Base-by-base conservation (phyloP, 2,888 invertebrate genomes). In the Acholoe squamosa region DNA sequence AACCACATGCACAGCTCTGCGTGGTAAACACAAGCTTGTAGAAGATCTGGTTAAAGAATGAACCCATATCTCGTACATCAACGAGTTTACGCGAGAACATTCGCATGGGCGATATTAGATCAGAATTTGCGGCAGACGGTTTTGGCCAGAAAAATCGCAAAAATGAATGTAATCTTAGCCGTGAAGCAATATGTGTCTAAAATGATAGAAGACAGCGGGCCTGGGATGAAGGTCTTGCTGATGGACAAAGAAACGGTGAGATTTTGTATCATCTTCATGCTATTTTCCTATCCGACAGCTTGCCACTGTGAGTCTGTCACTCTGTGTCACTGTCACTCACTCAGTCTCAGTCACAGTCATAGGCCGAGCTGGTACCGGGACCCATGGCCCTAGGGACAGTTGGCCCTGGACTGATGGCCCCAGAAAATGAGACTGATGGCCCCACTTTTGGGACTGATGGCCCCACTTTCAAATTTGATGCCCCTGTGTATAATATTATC, bases 161-260 rank as follows among this genome's bases (percentile, higher is more conserved):
- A 94, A 92, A 97, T 99, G 99, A 98, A 99, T 96, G 97, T 99
- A 31, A 97, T 99, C 94, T 97, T 97, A 93, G 98, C 99, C 84
- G 97, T 99, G 12, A 99, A 98, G 96, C 97, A 98, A 95, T 99
- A 99, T 96, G 97, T 99, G 92, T 98, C 98, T 84, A 99, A 98
- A 96, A 99, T 99, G 99, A 98, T 99, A 7, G 98, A 98, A 93
- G 98, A 99, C 94, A 98, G 98, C 95, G 99, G 99, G 0, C 98
- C 99, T 0, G 99, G 99, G 89, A 99, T 99, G 99, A 99, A 99
- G 97, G 98, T 99, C 76, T 97, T 99, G 92, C 96, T 99, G 86
- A 98, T 99, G 98, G 99, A 99, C 96, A 98, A 98, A 96, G 99
- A 99, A 96, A 99, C 99, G 92, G 98, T 98, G 96, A 95, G 96